Evolutionary conservation across 92 coral and sea anemone genomes (phyloP), one percentile per base, ranked within the genome.

Genomic region (Phenganax marumi): DNA sequence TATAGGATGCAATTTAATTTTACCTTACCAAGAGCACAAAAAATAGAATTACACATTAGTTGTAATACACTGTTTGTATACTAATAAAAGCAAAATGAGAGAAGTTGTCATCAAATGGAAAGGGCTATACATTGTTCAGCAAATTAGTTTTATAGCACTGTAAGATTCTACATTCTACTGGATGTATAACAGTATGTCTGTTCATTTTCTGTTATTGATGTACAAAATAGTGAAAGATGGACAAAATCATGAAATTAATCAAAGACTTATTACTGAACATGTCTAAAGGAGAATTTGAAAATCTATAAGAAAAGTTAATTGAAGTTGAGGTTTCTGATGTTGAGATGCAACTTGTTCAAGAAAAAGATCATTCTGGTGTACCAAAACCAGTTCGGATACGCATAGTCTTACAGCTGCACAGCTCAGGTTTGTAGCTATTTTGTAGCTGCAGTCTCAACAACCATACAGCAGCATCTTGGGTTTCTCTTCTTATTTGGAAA

Each of bases 321-420:
- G 61, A 33, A 12, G 12, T 76, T 76, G 81, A 68, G 47, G 81
- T 76, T 76, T 16, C 5, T 4, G 69, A 76, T 76, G 50, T 43
- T 24, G 68, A 57, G 23, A 19, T 76, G 16, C 55, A 53, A 60
- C 25, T 76, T 19, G 33, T 55, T 57, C 50, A 55, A 76, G 69
- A 76, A 76, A 2, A 52, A 76, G 81, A 76, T 57, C 69, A 54
- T 24, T 57, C 81, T 17, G 68, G 9, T 26, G 81, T 76, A 3
- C 43, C 54, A 12, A 76, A 76, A 60, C 81, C 81, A 55, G 54
- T 76, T n/a, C 81, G 54, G 53, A 26, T 76, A 9, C 68, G 81
- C 3, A 54, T 26, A 43, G 13, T 76, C 3, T 0, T 43, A 23
- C 79, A 52, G 55, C 43, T 33, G 5, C 43, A 33, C 70, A 64